Conservation (phyloP, 2,888 invertebrate genomes). For the Electrophaes corylata region DNA sequence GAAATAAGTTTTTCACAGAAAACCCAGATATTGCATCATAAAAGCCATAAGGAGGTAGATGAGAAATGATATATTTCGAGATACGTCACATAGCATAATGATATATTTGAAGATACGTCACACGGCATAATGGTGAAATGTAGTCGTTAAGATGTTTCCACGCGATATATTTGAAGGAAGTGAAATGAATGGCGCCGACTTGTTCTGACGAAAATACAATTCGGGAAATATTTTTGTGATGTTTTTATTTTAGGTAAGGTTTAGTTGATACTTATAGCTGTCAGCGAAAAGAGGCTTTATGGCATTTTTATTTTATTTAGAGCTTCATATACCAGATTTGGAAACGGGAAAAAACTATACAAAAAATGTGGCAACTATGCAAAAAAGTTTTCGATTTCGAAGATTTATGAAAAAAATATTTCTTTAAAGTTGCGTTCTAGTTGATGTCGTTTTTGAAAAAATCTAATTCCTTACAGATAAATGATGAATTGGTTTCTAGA, state of each 20-base stretch:
- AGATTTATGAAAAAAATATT: no score
- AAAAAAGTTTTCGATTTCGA: no score
- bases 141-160: constrained; percentile 54
- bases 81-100: constrained; percentile 47
- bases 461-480: no score
- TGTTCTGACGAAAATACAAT: constrained; percentile 31
- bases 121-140: constrained; percentile 46
- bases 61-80: constrained; percentile 32
- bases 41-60: constrained; percentile 14
- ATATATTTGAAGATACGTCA: constrained; percentile 41
- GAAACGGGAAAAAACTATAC: no score
- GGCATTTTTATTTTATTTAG: not conserved
- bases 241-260: constrained; percentile 12
- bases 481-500: no score
- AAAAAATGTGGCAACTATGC: no score
- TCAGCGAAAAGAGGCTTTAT: not conserved
- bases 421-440: no score
- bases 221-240: constrained; percentile 31
- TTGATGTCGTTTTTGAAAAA: no score
- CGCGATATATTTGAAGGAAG: constrained; percentile 51
- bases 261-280: not conserved
- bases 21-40: not conserved
- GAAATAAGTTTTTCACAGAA: not conserved
- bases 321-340: no score
- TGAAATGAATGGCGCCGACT: constrained; percentile 43